Evolutionary conservation across 2,797 vertebrate species (phyloP), one percentile per base, ranked within the genome.

Genomic region (Calcarius lapponicus): DNA sequence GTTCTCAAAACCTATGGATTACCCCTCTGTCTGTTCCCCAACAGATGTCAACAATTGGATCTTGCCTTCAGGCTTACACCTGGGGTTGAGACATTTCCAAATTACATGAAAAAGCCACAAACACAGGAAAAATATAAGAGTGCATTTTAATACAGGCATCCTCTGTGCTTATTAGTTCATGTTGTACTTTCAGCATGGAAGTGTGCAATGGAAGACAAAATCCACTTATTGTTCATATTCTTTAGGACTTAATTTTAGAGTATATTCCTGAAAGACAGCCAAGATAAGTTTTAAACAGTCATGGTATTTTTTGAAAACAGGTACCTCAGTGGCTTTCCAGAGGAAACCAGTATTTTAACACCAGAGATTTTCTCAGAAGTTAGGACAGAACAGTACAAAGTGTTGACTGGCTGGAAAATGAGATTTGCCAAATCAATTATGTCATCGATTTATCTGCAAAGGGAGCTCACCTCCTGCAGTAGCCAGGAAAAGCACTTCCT

Each of bases 361-460:
- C 14, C 61, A 85, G 58, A 86, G 19, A 26, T 76, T 76, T 92
- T 82, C 74, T 82, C 53, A 81, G 72, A 81, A 89, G 60, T 87
- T 89, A 71, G 17, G 31, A 60, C 34, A 85, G 25, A 80, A 66
- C 12, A 24, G 12, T 66, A 64, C 22, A n/a, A 79, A 90, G 24
- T 2, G 53, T 64, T 93, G 67, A 85, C 42, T 92, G 48, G n/a
- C 36, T 85, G 79, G 67, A 93, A 95, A 80, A 95, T 80, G 25
- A 90, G 67, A 82, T 91, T 91, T 95, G 48, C 64, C 48, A 82
- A 80, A 94, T 95, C 74, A 71, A n/a, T 89, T 84, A 80, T 34
- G 72, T 64, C 64, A 93, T 51, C 36, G 67, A 94, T 92, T 88
- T 93, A 88, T 88, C 56, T 92, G 34, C 78, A 60, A 64, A 56